phyloP scores from a whole-genome alignment of 2,113 vertebrate species.

The Ondatra zibethicus region DNA sequence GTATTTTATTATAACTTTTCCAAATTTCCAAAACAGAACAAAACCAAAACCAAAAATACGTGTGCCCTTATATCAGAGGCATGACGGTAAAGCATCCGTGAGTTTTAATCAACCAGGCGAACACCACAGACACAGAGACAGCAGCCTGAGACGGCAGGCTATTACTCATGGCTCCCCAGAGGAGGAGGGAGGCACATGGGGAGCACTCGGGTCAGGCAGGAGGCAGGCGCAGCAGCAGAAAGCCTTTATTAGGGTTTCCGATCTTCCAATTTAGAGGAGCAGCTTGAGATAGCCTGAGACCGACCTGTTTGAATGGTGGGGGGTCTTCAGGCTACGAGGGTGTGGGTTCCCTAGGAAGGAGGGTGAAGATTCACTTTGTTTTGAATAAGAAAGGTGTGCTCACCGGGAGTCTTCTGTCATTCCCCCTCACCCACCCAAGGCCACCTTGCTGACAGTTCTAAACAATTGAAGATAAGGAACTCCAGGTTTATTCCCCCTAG shows the following conservation, averaged over 20 bases:
- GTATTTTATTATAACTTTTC: neutral
- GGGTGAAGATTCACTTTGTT: neutral
- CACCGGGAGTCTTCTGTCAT: neutral
- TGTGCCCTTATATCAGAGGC: neutral
- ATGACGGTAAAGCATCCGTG: neutral
- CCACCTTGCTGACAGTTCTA: too few relatives aligned
- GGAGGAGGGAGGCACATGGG: neutral
- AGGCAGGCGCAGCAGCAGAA: neutral
- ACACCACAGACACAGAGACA: neutral
- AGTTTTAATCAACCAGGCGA: neutral
- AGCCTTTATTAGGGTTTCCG: neutral
- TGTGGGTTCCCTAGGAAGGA: neutral
- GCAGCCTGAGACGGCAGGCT: neutral
- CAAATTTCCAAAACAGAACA: neutral
- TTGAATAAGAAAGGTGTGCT: neutral
- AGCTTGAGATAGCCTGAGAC: neutral
- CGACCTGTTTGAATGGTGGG: too few relatives aligned
- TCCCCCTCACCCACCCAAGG: too few relatives aligned
- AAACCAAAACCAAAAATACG: neutral
- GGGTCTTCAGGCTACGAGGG: neutral
- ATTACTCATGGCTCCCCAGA: neutral
- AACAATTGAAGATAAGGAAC: neutral
- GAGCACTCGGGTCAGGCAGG: neutral
- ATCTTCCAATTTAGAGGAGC: too few relatives aligned
- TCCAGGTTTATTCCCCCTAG: accelerated